These are phyloP conservation scores for Sciurus vulgaris DNA, from an alignment of 2,797 vertebrate genomes.

Conservation along the genomic window DNA sequence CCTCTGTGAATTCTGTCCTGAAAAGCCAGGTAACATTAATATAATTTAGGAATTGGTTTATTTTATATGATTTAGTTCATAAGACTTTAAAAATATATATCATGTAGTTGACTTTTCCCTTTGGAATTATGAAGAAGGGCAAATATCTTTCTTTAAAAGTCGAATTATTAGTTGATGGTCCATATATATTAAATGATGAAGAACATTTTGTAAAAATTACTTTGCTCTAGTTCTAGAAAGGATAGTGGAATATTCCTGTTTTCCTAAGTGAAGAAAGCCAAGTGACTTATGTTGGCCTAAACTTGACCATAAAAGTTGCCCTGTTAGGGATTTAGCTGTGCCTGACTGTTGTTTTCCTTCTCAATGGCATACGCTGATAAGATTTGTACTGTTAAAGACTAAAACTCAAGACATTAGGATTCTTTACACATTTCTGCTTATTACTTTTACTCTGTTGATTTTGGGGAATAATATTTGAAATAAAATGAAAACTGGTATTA, in stretches of 20 bases:
- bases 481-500: neutral
- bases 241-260: neutral
- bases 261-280: neutral
- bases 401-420: neutral
- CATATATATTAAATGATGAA: neutral
- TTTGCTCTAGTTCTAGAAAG: neutral
- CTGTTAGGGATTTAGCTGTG: neutral
- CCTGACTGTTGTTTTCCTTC: neutral
- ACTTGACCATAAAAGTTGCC: neutral
- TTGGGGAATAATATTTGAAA: slow-evolving; percentile 54
- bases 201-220: slow-evolving; percentile 11
- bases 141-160: slow-evolving; percentile 22
- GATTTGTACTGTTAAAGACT: slow-evolving; percentile 39
- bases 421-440: slow-evolving; percentile 47
- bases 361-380: neutral
- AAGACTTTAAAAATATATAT: neutral
- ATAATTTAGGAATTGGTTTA: slow-evolving; percentile 33
- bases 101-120: neutral
- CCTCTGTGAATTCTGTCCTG: slow-evolving; percentile 1
- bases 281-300: neutral
- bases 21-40: neutral
- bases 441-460: neutral
- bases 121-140: neutral
- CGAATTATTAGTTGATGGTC: neutral
- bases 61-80: slow-evolving; percentile 39